Conservation (phyloP, 2,888 invertebrate species). For the Oscheius onirici region DNA sequence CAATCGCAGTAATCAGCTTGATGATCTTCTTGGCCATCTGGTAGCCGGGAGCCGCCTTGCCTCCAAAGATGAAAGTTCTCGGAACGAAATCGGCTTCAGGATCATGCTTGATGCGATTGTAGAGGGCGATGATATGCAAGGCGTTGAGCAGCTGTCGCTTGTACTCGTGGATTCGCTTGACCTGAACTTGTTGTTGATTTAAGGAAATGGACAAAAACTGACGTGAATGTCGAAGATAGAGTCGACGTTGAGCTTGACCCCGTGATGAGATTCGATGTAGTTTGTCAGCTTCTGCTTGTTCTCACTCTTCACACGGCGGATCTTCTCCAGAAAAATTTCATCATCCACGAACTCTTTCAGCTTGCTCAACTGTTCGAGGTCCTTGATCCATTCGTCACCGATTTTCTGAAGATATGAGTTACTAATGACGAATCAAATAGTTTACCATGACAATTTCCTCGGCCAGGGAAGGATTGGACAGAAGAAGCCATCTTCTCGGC, state of each 20-base stretch:
- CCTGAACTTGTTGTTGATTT: conserved; percentile 76
- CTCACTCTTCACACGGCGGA: conserved; percentile 96
- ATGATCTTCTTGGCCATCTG: conserved; percentile 98
- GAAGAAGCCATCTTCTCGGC: conserved; percentile 93
- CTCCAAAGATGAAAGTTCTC: conserved; percentile 92
- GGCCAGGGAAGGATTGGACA: conserved; percentile 94
- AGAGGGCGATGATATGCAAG: conserved; percentile 85
- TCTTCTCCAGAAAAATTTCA: conserved; percentile 85
- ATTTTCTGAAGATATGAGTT: conserved; percentile 80
- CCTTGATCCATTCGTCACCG: conserved; percentile 93
- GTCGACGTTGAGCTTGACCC: conserved; percentile 87
- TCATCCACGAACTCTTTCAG: conserved; percentile 88
- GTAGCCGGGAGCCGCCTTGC: conserved; percentile 86
- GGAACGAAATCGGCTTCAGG: conserved; percentile 86
- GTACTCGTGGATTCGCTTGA: conserved; percentile 99
- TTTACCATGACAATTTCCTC: conserved; percentile 87
- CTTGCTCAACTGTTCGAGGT: conserved; percentile 85
- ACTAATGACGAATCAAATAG: background rate
- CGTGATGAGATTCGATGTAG: conserved; percentile 87
- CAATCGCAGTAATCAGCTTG: conserved; percentile 91
- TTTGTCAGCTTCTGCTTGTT: conserved; percentile 91
- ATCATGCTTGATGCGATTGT: conserved; percentile 95
- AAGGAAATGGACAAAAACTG: conserved; percentile 14
- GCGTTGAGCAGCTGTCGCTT: conserved; percentile 96
- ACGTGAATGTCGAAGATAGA: conserved; percentile 92